Percentiles rank a stretch among this genome's conserved stretches.
phyloP scores from a whole-genome alignment of 1,140 invertebrate genomes.

The Lysiphlebus fabarum region DNA sequence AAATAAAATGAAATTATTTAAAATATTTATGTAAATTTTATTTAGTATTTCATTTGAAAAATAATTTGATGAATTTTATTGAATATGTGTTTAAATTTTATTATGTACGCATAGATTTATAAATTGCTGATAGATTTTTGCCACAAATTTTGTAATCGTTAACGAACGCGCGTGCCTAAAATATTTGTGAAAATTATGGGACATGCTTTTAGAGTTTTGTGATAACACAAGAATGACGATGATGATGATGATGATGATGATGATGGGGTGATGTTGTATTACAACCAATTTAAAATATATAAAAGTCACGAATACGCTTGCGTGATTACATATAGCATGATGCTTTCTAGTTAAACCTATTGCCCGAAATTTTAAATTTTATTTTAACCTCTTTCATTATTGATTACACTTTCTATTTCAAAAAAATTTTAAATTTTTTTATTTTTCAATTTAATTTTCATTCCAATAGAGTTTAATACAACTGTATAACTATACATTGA shows the following conservation, averaged over 20 bases:
- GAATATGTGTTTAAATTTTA: too few species aligned
- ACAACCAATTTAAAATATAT: not conserved
- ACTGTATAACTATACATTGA: not conserved
- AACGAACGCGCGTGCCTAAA: constrained; percentile 41
- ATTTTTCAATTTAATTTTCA: constrained; percentile 1
- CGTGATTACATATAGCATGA: not conserved
- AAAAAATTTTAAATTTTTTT: not conserved
- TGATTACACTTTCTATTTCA: not conserved
- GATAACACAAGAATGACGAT: not conserved
- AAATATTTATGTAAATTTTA: too few species aligned
- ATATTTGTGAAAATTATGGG: constrained; percentile 31
- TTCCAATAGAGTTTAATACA: not conserved
- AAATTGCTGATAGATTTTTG: constrained; percentile 6
- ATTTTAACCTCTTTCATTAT: not conserved
- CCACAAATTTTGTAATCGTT: constrained; percentile 34
- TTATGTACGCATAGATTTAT: not conserved
- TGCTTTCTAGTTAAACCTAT: not conserved
- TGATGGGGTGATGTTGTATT: not conserved
- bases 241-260: not conserved
- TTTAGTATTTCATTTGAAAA: too few species aligned
- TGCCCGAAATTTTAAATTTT: not conserved
- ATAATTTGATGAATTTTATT: too few species aligned
- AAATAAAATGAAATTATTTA: too few species aligned
- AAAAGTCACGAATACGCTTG: constrained; percentile 2
- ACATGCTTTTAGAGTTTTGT: constrained; percentile 2